Evolutionary conservation across 2,797 vertebrate genomes (phyloP), one percentile per base, ranked within the genome.

Genomic region (Lepidocolaptes lacrymiger): DNA sequence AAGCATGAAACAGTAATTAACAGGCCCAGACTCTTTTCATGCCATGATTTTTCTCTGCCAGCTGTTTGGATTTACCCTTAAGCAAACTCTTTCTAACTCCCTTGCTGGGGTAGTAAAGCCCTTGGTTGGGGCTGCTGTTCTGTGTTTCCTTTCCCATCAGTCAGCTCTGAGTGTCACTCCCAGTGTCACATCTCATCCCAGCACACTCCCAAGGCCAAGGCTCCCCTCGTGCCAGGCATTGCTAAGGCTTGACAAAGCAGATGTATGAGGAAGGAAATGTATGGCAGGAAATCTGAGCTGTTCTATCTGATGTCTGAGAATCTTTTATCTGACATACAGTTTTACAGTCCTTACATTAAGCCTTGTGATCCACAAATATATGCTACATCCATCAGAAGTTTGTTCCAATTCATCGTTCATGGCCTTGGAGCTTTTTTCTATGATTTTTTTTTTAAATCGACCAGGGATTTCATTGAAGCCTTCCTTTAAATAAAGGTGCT

Each of bases 371-470:
- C 82, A 41, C 73, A 43, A 83, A 58, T 66, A 71, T 51, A 68
- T 62, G 61, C 63, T 91, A 23, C 85, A 94, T 95, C 91, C 68
- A 61, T 95, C 93, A 77, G 67, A 92, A 93, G 62, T 80, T 91
- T 83, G 81, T 85, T 55, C 66, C 58, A 85, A 78, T 95, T 88
- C 78, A 81, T 91, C 91, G 90, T 72, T 46, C 39, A 3, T 62
- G 39, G 54, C 15, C 62, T 91, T 88, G 73, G 1, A 62, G 49
- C 36, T 71, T n/a, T 24, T 79, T 89, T 43, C 52, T 48, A 56
- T 67, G 68, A 75, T 94, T 93, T 0, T 39, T 43, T 44, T 44
- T 43, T 43, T 9, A 81, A 66, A 82, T 28, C 52, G 23, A 46
- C 41, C 32, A 56, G 49, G 75, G 83, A 49, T 85, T 93, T 93